A percentile compares a stretch with the other conserved stretches of the same genome.
These are phyloP conservation scores for Rutilus rutilus DNA, from an alignment of 2,113 vertebrate species.

Conservation along the genomic window DNA sequence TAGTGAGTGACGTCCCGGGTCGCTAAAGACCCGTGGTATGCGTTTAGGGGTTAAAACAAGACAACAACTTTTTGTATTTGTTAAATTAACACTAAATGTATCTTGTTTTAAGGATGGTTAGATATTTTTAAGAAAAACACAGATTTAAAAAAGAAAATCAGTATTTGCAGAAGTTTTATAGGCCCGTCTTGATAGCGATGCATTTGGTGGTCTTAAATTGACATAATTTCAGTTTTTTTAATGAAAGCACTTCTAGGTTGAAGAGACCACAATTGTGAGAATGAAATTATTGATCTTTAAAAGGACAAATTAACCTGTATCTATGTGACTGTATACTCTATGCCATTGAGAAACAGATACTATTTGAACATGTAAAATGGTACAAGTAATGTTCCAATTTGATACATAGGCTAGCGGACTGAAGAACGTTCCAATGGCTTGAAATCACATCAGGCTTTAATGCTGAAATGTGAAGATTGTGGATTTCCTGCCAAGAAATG, in stretches of 20 bases:
- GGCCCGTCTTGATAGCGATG: background rate
- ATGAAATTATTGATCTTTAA: background rate
- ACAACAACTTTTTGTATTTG: background rate
- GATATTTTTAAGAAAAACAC: background rate
- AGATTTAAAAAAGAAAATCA: no score
- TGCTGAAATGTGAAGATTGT: background rate
- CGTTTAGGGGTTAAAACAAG: background rate
- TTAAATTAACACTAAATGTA: background rate
- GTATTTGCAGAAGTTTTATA: no score
- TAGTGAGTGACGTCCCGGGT: no score
- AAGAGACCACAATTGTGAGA: slow-evolving; percentile 38
- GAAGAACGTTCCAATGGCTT: slow-evolving; percentile 4
- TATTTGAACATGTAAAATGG: background rate
- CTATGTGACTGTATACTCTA: background rate
- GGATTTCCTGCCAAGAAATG: slow-evolving; percentile 4
- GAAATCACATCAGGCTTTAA: slow-evolving; percentile 7
- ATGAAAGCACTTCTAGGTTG: slow-evolving; percentile 45
- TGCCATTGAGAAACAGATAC: background rate
- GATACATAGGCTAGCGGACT: background rate
- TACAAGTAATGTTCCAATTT: background rate
- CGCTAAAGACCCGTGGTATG: no score
- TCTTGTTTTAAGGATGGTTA: background rate
- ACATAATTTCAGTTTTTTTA: background rate
- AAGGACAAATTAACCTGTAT: background rate
- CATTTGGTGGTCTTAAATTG: background rate